These are phyloP conservation scores for Nysson spinosus DNA, from an alignment of 2,888 invertebrate genomes.

Conservation along the genomic window DNA sequence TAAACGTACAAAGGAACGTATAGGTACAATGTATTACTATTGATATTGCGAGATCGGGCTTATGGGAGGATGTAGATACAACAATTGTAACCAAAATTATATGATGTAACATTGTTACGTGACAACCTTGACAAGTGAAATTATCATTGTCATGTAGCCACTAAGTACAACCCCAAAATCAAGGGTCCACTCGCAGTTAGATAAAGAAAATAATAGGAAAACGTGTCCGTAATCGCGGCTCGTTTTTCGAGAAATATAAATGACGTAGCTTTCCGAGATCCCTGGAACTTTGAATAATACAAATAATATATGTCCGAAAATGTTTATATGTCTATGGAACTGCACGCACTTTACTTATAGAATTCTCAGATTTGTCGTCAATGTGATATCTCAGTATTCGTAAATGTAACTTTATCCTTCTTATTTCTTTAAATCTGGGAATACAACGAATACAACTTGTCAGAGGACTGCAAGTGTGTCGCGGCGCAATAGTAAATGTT, in stretches of 20 bases:
- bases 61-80: conserved; percentile 15
- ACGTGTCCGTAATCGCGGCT: conserved; percentile 17
- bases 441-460: conserved; percentile 44
- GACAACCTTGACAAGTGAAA: conserved; percentile 30
- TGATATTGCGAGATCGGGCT: neutral
- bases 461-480: conserved; percentile 10
- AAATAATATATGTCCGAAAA: neutral
- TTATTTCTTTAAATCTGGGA: neutral
- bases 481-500: conserved; percentile 2
- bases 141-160: conserved; percentile 47
- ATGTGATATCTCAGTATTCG: conserved; percentile 33
- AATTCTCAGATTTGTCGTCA: conserved; percentile 11
- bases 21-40: conserved; percentile 9
- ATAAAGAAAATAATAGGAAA: too few species aligned
- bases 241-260: conserved; percentile 7
- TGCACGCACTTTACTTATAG: conserved; percentile 22
- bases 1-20: neutral
- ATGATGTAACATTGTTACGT: conserved; percentile 49
- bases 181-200: conserved; percentile 56
- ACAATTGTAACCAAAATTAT: conserved; percentile 41
- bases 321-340: neutral
- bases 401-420: conserved; percentile 7
- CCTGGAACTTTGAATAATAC: neutral
- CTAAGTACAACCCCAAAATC: conserved; percentile 53
- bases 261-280: conserved; percentile 9